Evolutionary conservation across 2,797 vertebrate genomes (phyloP), one percentile per base, ranked within the genome.

Genomic region (Hypotaenidia okinawae): DNA sequence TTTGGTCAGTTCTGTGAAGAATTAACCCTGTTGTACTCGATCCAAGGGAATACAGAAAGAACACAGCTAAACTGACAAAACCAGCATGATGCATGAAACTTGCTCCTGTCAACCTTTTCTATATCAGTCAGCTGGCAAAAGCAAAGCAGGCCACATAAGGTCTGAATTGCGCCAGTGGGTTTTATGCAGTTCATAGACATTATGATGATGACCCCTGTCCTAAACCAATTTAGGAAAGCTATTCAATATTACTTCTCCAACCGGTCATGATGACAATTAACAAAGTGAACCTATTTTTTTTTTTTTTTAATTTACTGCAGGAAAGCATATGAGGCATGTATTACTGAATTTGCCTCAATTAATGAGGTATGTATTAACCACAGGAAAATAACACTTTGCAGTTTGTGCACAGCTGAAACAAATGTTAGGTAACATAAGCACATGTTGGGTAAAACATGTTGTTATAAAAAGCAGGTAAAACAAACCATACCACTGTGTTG

Each of bases 401-500:
- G 18, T 15, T 4, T 30, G 21, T 37, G 13, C 21, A 76, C 9
- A 35, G 17, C 23, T 64, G 68, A 70, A 92, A 70, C 3, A 74
- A 28, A 35, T 54, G 16, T 21, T 72, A 39, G 17, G 9, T 41
- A 37, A 75, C 6, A 37, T 41, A 66, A 69, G 35, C 16, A 76
- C 4, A 37, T 9, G 1, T 39, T n/a, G 32, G 24, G 8, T 39
- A 41, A 69, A 94, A 54, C 14, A 11, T 32, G 9, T 28, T 28
- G 11, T 45, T n/a, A 6, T 57, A 75, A 59, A 67, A 77, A 13
- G 0, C 33, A 82, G 28, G 11, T 5, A 72, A 83, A 93, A 5
- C 5, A 51, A 9, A 18, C 13, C 49, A 7, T 33, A 62, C 1
- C 0, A 37, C 0, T 1, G 2, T n/a, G 5, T 47, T 23, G 7